These are phyloP conservation scores for Cantharis flavilabris DNA, from an alignment of 2,888 invertebrate species.

Conservation along the genomic window DNA sequence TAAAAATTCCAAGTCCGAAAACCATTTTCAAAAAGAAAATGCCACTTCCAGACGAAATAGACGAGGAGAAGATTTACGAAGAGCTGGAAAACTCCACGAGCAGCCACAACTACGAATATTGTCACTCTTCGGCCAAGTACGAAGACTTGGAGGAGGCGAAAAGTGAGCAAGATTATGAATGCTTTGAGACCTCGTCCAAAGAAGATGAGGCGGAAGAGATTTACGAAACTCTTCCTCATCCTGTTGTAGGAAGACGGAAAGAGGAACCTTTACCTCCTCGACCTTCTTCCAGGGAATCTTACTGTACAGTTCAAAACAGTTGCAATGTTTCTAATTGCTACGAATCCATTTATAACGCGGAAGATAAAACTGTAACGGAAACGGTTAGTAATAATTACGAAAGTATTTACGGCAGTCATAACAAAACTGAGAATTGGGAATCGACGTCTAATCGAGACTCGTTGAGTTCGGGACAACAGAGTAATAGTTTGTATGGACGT, in stretches of 20 bases:
- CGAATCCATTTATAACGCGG: conserved; percentile 58
- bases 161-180: conserved; percentile 61
- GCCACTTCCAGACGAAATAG: conserved; percentile 27
- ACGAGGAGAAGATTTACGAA: conserved; percentile 41
- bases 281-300: conserved; percentile 62
- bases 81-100: conserved; percentile 32
- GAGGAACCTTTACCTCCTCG: conserved; percentile 58
- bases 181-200: conserved; percentile 53
- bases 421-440: conserved; percentile 28
- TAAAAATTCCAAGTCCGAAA: conserved; percentile 23
- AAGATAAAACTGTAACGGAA: conserved; percentile 25
- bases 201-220: conserved; percentile 59
- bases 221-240: conserved; percentile 58
- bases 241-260: conserved; percentile 52
- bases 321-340: conserved; percentile 64
- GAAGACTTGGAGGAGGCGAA: conserved; percentile 36
- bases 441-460: conserved; percentile 50
- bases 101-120: conserved; percentile 31
- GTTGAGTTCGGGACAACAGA: conserved; percentile 63
- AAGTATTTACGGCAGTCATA: conserved; percentile 39
- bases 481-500: conserved; percentile 65
- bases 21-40: conserved; percentile 33
- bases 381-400: conserved; percentile 32
- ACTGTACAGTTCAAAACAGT: conserved; percentile 64
- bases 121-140: conserved; percentile 24